Conservation (phyloP, 2,113 vertebrate genomes). For the Nematolebias whitei region DNA sequence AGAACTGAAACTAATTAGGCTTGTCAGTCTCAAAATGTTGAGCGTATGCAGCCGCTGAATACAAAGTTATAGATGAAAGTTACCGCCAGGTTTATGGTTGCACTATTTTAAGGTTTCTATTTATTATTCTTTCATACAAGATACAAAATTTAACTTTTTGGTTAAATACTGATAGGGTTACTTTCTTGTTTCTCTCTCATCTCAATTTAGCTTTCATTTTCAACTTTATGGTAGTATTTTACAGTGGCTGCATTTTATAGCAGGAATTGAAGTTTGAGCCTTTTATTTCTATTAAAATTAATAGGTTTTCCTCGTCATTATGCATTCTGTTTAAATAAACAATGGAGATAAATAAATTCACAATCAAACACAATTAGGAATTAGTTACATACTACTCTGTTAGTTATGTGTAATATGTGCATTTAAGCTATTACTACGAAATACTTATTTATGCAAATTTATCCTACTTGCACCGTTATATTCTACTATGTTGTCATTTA, state of each 20-base stretch:
- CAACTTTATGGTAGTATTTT: too few relatives aligned
- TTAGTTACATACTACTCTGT: too few relatives aligned
- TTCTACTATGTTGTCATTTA: too few relatives aligned
- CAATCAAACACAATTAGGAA: background rate
- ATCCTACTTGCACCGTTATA: too few relatives aligned
- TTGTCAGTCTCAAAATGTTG: constrained; percentile 22
- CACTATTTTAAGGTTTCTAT: background rate
- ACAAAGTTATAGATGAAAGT: background rate
- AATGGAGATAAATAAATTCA: background rate
- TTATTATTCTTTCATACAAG: background rate
- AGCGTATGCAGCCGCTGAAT: constrained; percentile 15
- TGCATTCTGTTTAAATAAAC: background rate
- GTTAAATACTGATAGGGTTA: background rate
- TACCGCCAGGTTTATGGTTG: background rate
- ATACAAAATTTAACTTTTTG: background rate
- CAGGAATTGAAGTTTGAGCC: too few relatives aligned
- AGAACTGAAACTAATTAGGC: constrained; percentile 52
- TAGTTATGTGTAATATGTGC: too few relatives aligned
- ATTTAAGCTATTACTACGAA: too few relatives aligned
- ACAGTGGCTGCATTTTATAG: background rate
- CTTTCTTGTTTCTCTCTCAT: too few relatives aligned
- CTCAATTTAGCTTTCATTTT: too few relatives aligned
- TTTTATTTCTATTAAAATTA: background rate
- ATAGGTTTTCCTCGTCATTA: background rate
- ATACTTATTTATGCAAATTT: too few relatives aligned